Conservation (phyloP, 2,888 invertebrate species). For the Drosophila rubida region DNA sequence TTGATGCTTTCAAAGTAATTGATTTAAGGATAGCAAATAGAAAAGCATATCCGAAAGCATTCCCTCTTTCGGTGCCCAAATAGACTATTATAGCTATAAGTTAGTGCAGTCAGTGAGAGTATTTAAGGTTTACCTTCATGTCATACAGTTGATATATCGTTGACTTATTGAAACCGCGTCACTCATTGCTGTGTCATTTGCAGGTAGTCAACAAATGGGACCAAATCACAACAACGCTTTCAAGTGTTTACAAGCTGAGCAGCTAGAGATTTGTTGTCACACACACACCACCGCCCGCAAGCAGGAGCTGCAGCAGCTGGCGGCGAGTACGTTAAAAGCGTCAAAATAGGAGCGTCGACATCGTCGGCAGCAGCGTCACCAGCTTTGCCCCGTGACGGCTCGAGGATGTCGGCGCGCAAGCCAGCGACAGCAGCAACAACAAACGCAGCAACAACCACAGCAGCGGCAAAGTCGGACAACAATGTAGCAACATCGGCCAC, state of each 20-base stretch:
- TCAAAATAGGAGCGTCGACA: slow-evolving; percentile 74
- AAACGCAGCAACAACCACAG: slow-evolving; percentile 3
- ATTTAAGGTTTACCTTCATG: no score
- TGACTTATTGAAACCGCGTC: no score
- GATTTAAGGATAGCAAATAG: no score
- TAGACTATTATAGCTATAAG: no score
- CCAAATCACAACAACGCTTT: slow-evolving; percentile 62
- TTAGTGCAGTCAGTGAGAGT: no score
- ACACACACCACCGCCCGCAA: slow-evolving; percentile 18
- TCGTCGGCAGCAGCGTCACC: slow-evolving; percentile 67
- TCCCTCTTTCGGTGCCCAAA: no score
- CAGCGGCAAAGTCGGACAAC: slow-evolving; percentile 33
- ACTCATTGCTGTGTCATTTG: neutral
- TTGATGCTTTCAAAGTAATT: no score
- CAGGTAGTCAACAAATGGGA: slow-evolving; percentile 71
- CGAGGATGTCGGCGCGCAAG: slow-evolving; percentile 71
- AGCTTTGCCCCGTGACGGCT: slow-evolving; percentile 55
- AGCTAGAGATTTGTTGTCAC: slow-evolving; percentile 37
- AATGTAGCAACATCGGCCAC: slow-evolving; percentile 31
- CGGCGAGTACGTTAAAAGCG: slow-evolving; percentile 29
- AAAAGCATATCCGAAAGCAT: no score
- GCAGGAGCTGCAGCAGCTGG: slow-evolving; percentile 30
- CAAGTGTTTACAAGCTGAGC: slow-evolving; percentile 59
- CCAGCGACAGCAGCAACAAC: slow-evolving; percentile 34
- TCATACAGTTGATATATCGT: no score